Percentiles rank a stretch among this genome's conserved stretches.
These are phyloP conservation scores for Calypte anna DNA, from an alignment of 2,113 vertebrate species.

Conservation along the genomic window DNA sequence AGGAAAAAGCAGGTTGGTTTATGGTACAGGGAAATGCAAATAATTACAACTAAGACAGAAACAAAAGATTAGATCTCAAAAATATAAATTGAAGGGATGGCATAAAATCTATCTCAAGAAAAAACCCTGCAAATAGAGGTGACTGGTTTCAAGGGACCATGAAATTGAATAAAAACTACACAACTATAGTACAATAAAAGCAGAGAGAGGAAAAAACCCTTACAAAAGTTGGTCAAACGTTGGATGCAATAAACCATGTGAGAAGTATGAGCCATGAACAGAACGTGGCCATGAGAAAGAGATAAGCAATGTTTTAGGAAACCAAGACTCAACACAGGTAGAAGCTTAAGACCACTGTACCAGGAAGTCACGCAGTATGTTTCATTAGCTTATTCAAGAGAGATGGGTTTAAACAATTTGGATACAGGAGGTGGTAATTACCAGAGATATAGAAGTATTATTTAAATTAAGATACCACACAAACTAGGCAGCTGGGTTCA, in stretches of 20 bases:
- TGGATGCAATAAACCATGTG: not conserved
- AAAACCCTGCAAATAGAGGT: not conserved
- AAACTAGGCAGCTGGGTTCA: not conserved
- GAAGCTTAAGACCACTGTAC: not conserved
- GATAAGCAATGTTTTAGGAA: not conserved
- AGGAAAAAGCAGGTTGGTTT: not conserved
- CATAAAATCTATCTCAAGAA: accelerated
- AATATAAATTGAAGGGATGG: not conserved
- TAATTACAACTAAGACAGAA: not conserved
- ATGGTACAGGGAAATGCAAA: not conserved
- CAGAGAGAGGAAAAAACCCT: not conserved
- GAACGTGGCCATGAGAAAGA: not conserved
- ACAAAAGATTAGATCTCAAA: not conserved
- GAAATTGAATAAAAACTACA: not conserved
- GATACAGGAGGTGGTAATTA: not conserved
- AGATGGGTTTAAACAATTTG: not conserved
- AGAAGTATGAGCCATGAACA: not conserved
- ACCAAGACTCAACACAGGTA: not conserved
- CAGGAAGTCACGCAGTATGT: accelerated
- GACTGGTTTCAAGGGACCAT: not conserved
- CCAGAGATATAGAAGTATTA: not conserved
- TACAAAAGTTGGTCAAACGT: not conserved
- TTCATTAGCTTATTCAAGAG: not conserved
- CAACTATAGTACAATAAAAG: not conserved
- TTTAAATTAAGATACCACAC: not conserved